Evolutionary conservation across 1,140 invertebrate species (phyloP).

Genomic region (Akabosia matsudoensis): DNA sequence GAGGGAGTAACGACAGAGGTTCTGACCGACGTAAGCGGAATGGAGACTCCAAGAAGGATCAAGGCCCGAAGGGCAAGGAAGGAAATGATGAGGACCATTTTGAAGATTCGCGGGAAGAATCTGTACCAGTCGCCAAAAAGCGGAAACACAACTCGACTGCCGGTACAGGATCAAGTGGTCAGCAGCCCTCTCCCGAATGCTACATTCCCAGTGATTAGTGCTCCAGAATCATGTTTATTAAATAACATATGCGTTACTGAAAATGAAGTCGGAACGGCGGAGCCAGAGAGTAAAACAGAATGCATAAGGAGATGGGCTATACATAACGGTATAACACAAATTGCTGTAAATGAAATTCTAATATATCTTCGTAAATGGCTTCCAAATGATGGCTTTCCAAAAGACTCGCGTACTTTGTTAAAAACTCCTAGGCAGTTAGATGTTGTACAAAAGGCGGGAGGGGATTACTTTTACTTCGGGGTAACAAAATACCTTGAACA

Average conservation of each 20-base stretch:
- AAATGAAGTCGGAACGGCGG: too few relatives aligned
- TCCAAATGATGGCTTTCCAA: too few relatives aligned
- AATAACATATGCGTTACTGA: too few relatives aligned
- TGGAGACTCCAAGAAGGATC: not conserved
- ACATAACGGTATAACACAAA: too few relatives aligned
- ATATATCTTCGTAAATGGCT: too few relatives aligned
- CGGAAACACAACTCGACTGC: not conserved
- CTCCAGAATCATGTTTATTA: too few relatives aligned
- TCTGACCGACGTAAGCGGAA: not conserved
- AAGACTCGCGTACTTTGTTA: too few relatives aligned
- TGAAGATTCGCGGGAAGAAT: not conserved
- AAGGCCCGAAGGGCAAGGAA: not conserved
- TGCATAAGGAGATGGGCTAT: too few relatives aligned
- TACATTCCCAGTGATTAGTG: too few relatives aligned
- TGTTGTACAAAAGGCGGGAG: not conserved
- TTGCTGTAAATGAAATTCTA: too few relatives aligned
- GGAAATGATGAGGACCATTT: not conserved
- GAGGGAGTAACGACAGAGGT: not conserved
- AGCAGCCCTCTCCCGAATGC: too few relatives aligned
- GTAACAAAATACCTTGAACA: conserved; percentile 38
- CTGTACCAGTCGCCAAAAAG: not conserved
- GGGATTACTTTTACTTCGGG: not conserved
- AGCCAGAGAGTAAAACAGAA: too few relatives aligned
- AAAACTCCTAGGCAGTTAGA: conserved; percentile 19
- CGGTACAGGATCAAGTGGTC: conserved; percentile 23